phyloP scores from a whole-genome alignment of 2,888 invertebrate species.

The Xanthia togata region DNA sequence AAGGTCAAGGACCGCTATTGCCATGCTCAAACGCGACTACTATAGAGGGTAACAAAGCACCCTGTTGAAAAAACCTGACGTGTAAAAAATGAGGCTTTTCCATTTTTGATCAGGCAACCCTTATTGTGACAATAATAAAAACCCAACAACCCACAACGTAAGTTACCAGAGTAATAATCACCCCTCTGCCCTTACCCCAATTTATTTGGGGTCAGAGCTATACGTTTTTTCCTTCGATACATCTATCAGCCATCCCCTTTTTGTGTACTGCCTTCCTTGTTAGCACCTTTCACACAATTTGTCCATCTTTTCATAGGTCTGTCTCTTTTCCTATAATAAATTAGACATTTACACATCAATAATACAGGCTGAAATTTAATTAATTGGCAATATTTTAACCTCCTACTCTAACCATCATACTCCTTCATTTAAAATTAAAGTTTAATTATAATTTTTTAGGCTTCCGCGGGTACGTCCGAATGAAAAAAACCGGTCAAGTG shows the following conservation, averaged over 20 bases:
- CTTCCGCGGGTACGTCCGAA: no score
- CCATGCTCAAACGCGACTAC: not conserved
- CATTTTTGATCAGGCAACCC: conserved; percentile 34
- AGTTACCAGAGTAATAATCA: conserved; percentile 42
- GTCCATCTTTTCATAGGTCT: not conserved
- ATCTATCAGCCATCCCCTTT: conserved; percentile 7
- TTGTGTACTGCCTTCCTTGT: not conserved
- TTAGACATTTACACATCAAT: not conserved
- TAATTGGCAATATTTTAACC: no score
- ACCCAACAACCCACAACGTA: conserved; percentile 5
- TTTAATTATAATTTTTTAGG: no score
- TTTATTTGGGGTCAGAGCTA: conserved; percentile 42
- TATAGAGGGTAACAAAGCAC: conserved; percentile 3
- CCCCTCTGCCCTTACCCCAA: conserved; percentile 23
- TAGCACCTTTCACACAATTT: not conserved
- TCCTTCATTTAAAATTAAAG: no score
- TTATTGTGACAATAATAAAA: conserved; percentile 47
- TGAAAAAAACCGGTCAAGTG: no score
- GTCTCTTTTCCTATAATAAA: not conserved
- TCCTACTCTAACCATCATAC: no score
- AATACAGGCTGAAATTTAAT: no score
- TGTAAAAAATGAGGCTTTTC: conserved; percentile 1
- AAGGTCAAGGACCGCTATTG: not conserved
- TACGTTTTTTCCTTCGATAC: conserved; percentile 10
- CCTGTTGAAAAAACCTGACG: not conserved